Conservation (phyloP, 2,113 vertebrate species). For the Chionomys nivalis region DNA sequence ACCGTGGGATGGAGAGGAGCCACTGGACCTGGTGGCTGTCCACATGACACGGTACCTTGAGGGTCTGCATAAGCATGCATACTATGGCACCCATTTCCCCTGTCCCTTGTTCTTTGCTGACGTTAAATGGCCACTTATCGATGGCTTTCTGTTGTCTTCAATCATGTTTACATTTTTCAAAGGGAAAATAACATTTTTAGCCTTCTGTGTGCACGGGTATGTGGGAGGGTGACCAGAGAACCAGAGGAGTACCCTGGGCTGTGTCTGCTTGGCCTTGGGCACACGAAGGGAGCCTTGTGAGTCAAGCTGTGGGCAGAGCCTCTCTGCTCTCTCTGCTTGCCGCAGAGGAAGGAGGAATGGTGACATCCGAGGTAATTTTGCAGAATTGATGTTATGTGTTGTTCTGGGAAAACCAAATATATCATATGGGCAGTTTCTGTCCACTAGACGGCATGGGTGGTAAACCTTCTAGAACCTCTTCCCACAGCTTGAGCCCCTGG, state of each 20-base stretch:
- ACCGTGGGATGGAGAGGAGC: background rate
- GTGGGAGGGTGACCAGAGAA: background rate
- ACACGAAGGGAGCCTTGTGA: background rate
- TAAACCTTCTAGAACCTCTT: background rate
- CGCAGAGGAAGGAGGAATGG: slow-evolving; percentile 57
- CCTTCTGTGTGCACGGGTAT: background rate
- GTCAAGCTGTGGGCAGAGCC: background rate
- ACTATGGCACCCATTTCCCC: background rate
- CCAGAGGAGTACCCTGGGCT: background rate
- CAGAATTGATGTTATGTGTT: slow-evolving; percentile 44
- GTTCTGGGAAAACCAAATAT: slow-evolving; percentile 65
- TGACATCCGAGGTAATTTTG: slow-evolving; percentile 48
- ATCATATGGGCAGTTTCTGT: background rate
- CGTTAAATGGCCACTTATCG: background rate
- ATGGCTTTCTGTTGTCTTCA: background rate
- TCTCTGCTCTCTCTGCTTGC: slow-evolving; percentile 41
- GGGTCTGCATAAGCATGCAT: background rate
- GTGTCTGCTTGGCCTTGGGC: background rate
- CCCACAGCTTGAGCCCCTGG: background rate
- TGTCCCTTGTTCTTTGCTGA: background rate
- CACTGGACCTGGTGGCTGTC: background rate
- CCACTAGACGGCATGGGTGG: background rate
- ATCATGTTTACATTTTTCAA: background rate
- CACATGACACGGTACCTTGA: background rate
- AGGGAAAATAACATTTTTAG: background rate